These are phyloP conservation scores for Acrocyrtus sp. DNA, from an alignment of 2,888 invertebrate genomes.

Conservation along the genomic window DNA sequence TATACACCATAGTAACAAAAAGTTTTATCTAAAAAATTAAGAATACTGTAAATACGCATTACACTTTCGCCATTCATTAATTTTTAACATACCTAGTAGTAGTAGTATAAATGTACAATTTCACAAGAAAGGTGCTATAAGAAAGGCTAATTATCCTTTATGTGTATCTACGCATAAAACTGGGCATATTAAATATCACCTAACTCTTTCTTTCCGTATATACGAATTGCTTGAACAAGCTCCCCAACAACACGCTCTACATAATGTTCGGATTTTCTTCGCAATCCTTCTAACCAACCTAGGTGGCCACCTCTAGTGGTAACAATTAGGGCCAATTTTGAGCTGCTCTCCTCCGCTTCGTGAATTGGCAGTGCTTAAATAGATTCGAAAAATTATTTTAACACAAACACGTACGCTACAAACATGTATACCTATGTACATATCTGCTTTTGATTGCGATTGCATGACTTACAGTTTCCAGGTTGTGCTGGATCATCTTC, in stretches of 20 bases:
- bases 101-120: no score
- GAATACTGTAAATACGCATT: no score
- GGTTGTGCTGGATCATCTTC: constrained; percentile 92
- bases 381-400: not conserved
- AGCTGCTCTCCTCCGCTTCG: constrained; percentile 72
- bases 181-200: no score
- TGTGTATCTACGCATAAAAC: no score
- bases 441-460: no score
- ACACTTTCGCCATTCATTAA: no score
- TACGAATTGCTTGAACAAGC: constrained; percentile 14
- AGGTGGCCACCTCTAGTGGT: constrained; percentile 83
- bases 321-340: constrained; percentile 76
- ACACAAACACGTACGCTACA: not conserved
- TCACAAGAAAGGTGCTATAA: no score
- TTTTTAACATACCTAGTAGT: no score
- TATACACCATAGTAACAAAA: no score
- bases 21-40: no score
- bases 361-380: constrained; percentile 70
- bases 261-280: constrained; percentile 30
- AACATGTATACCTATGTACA: not conserved
- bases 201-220: constrained; percentile 1
- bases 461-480: constrained; percentile 70
- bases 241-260: constrained; percentile 29
- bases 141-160: no score
- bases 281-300: constrained; percentile 78